Evolutionary conservation across 2,888 invertebrate species (phyloP).

Genomic region (Morinoia aosen): DNA sequence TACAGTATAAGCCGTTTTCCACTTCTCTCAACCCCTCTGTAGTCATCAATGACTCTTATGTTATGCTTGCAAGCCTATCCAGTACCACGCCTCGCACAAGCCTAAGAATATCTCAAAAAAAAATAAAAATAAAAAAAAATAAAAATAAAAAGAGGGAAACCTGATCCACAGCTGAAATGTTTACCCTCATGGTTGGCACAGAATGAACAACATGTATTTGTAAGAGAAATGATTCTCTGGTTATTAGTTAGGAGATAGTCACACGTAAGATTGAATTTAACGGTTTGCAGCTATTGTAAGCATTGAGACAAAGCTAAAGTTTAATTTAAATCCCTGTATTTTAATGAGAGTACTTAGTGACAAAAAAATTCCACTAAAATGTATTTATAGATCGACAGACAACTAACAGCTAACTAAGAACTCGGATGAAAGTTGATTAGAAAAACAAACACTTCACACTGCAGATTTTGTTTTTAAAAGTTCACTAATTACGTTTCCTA

Average conservation of each 20-base stretch:
- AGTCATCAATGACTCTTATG: neutral
- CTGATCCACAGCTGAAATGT: neutral
- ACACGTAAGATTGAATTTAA: neutral
- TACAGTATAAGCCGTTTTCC: no score
- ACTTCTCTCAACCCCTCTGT: no score
- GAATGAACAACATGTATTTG: neutral
- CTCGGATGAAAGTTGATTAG: neutral
- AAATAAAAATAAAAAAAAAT: no score
- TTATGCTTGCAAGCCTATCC: neutral
- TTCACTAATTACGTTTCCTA: neutral
- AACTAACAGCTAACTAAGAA: neutral
- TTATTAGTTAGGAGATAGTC: neutral
- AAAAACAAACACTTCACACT: neutral
- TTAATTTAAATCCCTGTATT: neutral
- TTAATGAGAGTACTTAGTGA: neutral
- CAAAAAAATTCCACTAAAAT: neutral
- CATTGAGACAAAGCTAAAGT: neutral
- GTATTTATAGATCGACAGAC: neutral
- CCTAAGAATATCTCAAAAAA: neutral
- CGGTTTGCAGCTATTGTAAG: neutral
- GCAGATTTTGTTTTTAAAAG: neutral
- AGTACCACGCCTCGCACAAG: no score
- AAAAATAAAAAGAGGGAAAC: neutral
- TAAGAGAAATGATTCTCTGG: neutral
- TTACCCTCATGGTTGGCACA: neutral